These are phyloP conservation scores for Lasius fuliginosus DNA, from an alignment of 2,888 invertebrate species.

Conservation along the genomic window DNA sequence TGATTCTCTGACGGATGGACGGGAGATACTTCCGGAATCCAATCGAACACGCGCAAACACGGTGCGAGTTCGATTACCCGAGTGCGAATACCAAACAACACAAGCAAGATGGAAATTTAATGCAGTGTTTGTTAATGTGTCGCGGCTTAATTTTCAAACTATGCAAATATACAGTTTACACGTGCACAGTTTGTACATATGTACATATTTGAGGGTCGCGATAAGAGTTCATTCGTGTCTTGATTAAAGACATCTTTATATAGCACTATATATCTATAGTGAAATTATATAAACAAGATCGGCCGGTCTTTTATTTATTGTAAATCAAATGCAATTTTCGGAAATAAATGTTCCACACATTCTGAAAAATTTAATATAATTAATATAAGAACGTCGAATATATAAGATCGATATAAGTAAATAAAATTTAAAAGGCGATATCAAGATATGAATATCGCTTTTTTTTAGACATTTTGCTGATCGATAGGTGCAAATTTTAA, in stretches of 20 bases:
- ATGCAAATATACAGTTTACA: conserved; percentile 27
- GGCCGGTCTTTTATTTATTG: not conserved
- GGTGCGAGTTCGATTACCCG: not conserved
- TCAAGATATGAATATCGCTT: not conserved
- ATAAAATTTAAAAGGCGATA: not conserved
- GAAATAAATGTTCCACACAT: not conserved
- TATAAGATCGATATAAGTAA: not conserved
- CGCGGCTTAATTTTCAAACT: not conserved
- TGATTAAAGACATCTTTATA: not conserved
- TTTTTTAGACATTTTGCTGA: not conserved
- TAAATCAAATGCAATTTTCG: not conserved
- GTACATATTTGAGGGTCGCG: conserved; percentile 7
- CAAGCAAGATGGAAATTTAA: conserved; percentile 12
- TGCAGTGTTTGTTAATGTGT: not conserved
- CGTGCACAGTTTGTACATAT: not conserved
- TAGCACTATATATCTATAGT: not conserved
- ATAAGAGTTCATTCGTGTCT: not conserved
- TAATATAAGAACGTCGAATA: not conserved
- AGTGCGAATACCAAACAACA: not conserved
- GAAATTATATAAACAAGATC: not conserved
- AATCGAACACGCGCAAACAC: not conserved
- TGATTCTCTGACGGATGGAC: not conserved
- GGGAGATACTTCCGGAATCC: too few relatives aligned
- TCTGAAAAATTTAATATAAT: not conserved
- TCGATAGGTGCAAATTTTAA: not conserved